phyloP scores from a whole-genome alignment of 2,113 vertebrate species.

The Eretmochelys imbricata region DNA sequence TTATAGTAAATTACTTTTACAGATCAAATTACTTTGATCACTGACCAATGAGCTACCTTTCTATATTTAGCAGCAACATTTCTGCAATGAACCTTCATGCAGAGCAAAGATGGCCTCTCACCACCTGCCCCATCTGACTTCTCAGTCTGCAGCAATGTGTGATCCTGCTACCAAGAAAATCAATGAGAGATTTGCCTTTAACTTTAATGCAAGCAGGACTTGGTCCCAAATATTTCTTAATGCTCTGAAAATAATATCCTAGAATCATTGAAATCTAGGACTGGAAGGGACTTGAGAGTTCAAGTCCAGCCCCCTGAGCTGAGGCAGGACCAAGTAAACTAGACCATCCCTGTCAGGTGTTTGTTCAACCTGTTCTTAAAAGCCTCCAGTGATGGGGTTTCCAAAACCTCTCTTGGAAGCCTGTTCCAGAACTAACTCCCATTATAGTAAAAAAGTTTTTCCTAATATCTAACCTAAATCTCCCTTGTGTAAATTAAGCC shows the following conservation, averaged over 20 bases:
- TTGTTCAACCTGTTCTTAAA: not conserved
- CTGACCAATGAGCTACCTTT: not conserved
- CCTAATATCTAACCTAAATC: not conserved
- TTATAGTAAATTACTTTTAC: not conserved
- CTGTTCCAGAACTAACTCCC: not conserved
- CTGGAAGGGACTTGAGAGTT: too few relatives aligned
- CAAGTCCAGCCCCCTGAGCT: not conserved
- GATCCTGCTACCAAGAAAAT: not conserved
- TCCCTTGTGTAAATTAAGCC: not conserved
- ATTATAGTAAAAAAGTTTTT: not conserved
- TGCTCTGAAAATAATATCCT: not conserved
- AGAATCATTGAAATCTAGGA: not conserved
- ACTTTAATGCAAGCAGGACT: not conserved
- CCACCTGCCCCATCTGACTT: not conserved
- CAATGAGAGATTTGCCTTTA: not conserved
- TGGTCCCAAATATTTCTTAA: not conserved
- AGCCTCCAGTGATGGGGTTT: not conserved
- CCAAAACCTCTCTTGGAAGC: too few relatives aligned
- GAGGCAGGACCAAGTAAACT: not conserved
- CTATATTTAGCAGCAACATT: rapidly evolving
- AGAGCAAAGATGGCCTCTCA: not conserved
- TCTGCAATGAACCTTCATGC: not conserved
- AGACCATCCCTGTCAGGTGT: not conserved
- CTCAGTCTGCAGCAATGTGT: not conserved
- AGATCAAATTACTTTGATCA: not conserved